Evolutionary conservation across 2,113 vertebrate genomes (phyloP).

Genomic region (Neolamprologus tretocephalus): DNA sequence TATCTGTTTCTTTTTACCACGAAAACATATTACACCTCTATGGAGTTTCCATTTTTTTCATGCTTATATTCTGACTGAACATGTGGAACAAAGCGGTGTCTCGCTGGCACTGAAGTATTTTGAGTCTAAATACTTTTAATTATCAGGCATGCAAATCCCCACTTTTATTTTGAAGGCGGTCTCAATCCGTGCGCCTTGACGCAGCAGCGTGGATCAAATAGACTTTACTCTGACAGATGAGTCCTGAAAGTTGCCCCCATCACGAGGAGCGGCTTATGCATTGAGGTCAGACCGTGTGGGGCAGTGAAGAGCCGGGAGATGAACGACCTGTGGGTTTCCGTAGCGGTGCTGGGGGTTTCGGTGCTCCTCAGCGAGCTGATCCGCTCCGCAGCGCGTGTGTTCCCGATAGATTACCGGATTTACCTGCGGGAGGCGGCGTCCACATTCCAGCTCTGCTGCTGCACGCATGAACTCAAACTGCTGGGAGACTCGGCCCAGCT

Average conservation of each 20-base stretch:
- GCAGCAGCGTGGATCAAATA: not conserved
- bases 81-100: not conserved
- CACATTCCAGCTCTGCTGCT: conserved; percentile 83
- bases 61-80: not conserved
- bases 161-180: not conserved
- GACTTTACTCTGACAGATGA: not conserved
- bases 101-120: not conserved
- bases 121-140: not conserved
- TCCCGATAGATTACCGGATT: not conserved
- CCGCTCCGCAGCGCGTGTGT: conserved; percentile 1
- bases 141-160: too few relatives aligned
- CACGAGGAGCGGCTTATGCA: not conserved
- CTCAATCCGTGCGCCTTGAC: not conserved
- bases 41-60: not conserved
- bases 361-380: conserved; percentile 49
- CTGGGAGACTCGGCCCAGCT: conserved; percentile 48
- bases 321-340: conserved; percentile 29
- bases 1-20: not conserved
- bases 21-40: not conserved
- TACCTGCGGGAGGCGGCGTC: conserved; percentile 68
- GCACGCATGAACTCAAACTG: conserved; percentile 76
- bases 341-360: conserved; percentile 5
- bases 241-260: not conserved
- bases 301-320: not conserved
- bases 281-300: not conserved